These are phyloP conservation scores for Hydrocynus forskahlii DNA, from an alignment of 2,797 vertebrate species.

Conservation along the genomic window DNA sequence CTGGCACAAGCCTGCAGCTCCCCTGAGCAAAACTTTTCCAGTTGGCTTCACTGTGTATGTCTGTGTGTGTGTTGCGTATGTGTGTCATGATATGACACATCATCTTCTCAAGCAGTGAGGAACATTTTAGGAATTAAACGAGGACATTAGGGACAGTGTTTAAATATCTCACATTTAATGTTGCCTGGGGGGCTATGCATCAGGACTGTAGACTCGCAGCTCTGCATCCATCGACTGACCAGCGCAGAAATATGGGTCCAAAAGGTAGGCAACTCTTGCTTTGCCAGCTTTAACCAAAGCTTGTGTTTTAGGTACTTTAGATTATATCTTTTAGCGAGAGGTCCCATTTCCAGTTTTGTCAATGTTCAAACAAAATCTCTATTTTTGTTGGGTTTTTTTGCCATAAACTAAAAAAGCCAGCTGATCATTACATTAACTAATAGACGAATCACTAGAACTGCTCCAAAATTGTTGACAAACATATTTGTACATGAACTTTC, in stretches of 20 bases:
- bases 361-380: no score
- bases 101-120: neutral
- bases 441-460: no score
- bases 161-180: neutral
- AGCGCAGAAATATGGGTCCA: neutral
- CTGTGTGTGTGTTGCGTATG: neutral
- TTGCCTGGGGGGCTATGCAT: neutral
- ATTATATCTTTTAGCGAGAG: no score
- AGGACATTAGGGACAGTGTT: constrained; percentile 3
- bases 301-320: no score
- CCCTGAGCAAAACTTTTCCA: neutral
- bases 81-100: neutral
- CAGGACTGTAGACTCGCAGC: neutral
- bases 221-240: neutral
- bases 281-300: neutral
- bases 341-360: no score
- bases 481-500: no score
- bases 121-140: neutral
- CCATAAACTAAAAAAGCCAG: no score
- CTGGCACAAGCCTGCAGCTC: neutral
- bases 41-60: neutral
- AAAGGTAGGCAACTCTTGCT: neutral
- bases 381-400: no score
- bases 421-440: no score
- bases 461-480: no score